Conservation (phyloP, 1,140 invertebrate genomes). For the Brachionus koreanus region DNA sequence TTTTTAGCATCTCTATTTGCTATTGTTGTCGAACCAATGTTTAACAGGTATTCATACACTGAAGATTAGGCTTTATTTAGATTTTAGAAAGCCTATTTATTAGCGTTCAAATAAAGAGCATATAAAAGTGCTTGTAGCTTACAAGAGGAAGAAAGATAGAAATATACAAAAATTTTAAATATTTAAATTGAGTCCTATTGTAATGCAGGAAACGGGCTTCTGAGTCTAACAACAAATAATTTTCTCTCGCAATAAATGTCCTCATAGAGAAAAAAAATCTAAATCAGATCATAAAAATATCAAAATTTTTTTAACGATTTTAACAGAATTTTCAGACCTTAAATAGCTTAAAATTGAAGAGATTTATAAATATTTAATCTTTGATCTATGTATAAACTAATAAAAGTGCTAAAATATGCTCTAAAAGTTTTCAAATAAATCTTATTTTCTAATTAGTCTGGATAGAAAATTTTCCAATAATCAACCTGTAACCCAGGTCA, state of each 20-base stretch:
- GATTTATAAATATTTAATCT: not conserved
- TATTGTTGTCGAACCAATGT: not conserved
- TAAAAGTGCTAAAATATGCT: not conserved
- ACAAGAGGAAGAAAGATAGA: not conserved
- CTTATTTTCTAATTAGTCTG: not conserved
- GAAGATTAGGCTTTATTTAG: not conserved
- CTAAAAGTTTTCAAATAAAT: not conserved
- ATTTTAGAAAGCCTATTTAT: not conserved
- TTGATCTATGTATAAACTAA: not conserved
- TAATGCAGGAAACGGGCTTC: too few species aligned
- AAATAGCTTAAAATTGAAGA: not conserved
- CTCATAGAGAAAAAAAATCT: not conserved
- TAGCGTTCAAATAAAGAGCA: not conserved
- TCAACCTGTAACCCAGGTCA: not conserved
- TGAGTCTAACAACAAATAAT: not conserved
- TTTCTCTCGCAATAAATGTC: not conserved
- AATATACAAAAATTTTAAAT: not conserved
- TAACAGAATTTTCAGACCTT: not conserved
- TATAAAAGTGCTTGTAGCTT: not conserved
- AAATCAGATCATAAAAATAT: not conserved
- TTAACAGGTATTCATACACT: not conserved
- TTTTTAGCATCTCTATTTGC: conserved; percentile 16
- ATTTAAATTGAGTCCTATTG: too few species aligned
- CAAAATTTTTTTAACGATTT: not conserved
- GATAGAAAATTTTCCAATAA: not conserved